A percentile compares a stretch with the other conserved stretches of the same genome.
phyloP scores from a whole-genome alignment of 1,140 invertebrate species.

The Panagrolaimus sp. region DNA sequence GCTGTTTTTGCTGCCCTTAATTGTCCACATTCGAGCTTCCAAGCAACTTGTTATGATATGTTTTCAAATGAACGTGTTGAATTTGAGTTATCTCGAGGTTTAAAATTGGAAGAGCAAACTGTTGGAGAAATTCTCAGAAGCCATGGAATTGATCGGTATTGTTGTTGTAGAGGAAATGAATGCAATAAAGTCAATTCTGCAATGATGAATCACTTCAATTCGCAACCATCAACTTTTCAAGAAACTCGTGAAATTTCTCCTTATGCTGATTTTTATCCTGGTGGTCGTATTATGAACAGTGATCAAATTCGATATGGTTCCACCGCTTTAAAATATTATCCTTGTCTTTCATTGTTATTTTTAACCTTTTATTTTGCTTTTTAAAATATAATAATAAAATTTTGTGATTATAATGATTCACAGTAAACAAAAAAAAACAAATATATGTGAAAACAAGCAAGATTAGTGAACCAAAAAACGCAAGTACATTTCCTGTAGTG shows the following conservation, averaged over 20 bases:
- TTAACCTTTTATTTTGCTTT: no score
- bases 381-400: no score
- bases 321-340: no score
- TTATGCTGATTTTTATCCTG: neutral
- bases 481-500: no score
- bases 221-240: constrained; percentile 1
- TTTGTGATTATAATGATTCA: no score
- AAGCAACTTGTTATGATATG: neutral
- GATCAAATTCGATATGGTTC: no score
- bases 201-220: neutral
- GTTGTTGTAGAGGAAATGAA: neutral
- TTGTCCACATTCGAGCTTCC: neutral
- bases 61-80: neutral
- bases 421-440: no score
- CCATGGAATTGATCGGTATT: constrained; percentile 2
- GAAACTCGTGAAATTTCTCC: neutral
- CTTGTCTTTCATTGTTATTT: no score
- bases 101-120: neutral
- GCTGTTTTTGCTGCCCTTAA: constrained; percentile 4
- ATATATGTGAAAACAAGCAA: no score
- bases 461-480: no score
- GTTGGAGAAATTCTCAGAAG: neutral
- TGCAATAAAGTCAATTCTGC: constrained; percentile 2
- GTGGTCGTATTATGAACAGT: neutral
- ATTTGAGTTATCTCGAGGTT: neutral